Evolutionary conservation across 1,140 invertebrate genomes (phyloP).

Genomic region (Mylabris phalerata): DNA sequence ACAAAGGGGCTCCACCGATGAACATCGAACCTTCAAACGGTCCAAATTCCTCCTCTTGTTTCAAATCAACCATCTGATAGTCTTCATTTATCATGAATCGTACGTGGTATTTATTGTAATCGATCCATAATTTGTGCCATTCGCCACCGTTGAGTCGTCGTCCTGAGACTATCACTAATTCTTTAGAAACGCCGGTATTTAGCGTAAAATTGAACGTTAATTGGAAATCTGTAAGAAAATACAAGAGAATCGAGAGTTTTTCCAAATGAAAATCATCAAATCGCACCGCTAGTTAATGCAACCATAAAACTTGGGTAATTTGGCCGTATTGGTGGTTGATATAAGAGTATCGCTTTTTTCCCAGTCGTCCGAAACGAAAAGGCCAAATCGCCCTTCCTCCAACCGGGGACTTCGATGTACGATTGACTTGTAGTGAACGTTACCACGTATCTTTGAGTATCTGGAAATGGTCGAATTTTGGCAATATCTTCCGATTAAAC

Average conservation of each 20-base stretch:
- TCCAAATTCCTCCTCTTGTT: constrained; percentile 80
- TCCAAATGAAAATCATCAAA: constrained; percentile 3
- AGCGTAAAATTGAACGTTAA: constrained; percentile 86
- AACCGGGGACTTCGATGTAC: constrained; percentile 85
- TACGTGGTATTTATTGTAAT: constrained; percentile 90
- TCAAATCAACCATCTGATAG: constrained; percentile 76
- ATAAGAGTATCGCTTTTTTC: constrained; percentile 78
- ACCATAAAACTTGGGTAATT: constrained; percentile 88
- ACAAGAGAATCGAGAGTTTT: constrained; percentile 1
- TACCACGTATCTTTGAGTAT: constrained; percentile 86
- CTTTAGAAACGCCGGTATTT: constrained; percentile 71
- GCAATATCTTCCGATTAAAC: constrained; percentile 1
- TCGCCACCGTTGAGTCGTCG: constrained; percentile 80
- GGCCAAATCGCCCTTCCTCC: constrained; percentile 84
- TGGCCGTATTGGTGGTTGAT: constrained; percentile 81
- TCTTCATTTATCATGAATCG: constrained; percentile 87
- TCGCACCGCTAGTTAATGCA: constrained; percentile 67
- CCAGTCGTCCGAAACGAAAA: constrained; percentile 90
- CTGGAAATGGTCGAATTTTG: constrained; percentile 45
- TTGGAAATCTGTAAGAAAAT: constrained; percentile 59
- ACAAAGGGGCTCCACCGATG: constrained; percentile 84
- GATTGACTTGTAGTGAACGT: constrained; percentile 89
- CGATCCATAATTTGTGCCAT: constrained; percentile 94
- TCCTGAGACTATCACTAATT: constrained; percentile 72
- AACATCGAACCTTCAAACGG: constrained; percentile 90